Evolutionary conservation across 2,888 invertebrate genomes (phyloP).

Genomic region (Pilophorus perplexus): DNA sequence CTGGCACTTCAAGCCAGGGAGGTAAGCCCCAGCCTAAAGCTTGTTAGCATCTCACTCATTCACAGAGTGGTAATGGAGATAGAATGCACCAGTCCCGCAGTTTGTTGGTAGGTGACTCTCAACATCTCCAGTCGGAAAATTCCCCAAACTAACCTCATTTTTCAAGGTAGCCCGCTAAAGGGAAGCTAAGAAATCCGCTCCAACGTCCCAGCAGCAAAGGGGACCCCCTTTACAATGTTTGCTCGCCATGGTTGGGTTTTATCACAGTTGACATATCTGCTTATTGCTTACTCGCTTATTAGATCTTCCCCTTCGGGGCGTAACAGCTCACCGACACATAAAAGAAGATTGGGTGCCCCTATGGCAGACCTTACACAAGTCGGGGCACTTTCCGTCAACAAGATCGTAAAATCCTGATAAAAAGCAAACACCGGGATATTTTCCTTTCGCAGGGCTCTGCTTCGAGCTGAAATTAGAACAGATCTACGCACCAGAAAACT

Average conservation of each 20-base stretch:
- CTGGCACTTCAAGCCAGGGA: no score
- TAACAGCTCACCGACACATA: conserved; percentile 5
- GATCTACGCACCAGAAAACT: no score
- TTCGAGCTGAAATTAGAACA: no score
- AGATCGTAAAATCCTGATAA: conserved; percentile 35
- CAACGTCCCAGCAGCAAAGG: conserved; percentile 6
- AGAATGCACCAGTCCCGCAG: no score
- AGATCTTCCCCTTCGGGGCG: not conserved
- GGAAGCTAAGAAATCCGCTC: conserved; percentile 1
- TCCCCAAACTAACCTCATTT: no score
- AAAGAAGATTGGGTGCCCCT: conserved; percentile 32
- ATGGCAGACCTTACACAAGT: no score
- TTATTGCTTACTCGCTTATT: conserved; percentile 13
- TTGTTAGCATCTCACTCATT: no score
- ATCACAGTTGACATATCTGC: conserved; percentile 23
- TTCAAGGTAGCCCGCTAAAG: no score
- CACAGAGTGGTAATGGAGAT: no score
- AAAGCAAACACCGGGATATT: conserved; percentile 35
- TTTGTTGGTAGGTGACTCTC: no score
- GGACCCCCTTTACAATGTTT: not conserved
- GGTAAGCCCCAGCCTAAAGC: no score
- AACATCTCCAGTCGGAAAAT: no score
- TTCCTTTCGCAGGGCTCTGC: conserved; percentile 31
- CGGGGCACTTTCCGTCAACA: conserved; percentile 19
- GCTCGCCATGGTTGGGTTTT: not conserved